phyloP scores from a whole-genome alignment of 2,888 invertebrate genomes.

The Sphaerophoria rueppellii region DNA sequence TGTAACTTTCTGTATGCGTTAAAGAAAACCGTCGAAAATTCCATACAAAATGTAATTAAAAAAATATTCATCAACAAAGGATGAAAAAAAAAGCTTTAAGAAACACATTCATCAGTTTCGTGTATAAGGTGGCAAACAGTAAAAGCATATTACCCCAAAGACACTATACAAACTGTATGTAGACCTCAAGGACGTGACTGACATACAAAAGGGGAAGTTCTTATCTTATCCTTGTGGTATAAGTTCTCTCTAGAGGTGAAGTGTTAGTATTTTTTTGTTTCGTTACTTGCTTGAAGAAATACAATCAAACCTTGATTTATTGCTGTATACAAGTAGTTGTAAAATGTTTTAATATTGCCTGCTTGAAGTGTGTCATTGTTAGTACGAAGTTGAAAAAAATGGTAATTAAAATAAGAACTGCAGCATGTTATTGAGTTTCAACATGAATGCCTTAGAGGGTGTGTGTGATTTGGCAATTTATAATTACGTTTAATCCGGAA shows the following conservation, averaged over 20 bases:
- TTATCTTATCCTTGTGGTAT: not conserved
- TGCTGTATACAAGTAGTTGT: not conserved
- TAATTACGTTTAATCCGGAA: no score
- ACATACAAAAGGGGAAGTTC: constrained; percentile 22
- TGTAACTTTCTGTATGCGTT: no score
- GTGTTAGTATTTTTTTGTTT: constrained; percentile 23
- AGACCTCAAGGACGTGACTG: not conserved
- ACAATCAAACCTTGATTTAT: constrained; percentile 51
- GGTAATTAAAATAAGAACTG: constrained; percentile 16
- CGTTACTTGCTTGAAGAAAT: constrained; percentile 43
- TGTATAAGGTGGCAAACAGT: not conserved
- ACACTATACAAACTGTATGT: not conserved
- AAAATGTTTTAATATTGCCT: constrained; percentile 7
- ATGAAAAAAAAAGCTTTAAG: no score
- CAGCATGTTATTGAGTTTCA: constrained; percentile 36
- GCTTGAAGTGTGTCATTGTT: constrained; percentile 52
- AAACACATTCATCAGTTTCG: no score
- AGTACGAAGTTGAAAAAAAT: constrained; percentile 32
- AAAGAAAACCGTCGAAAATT: no score
- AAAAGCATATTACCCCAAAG: not conserved
- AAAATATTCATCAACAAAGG: no score
- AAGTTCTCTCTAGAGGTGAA: constrained; percentile 9
- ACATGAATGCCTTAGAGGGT: not conserved
- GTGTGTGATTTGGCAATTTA: not conserved
- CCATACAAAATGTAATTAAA: no score